These are phyloP conservation scores for Taphrorychus bicolor DNA, from an alignment of 2,888 invertebrate genomes.

Conservation along the genomic window DNA sequence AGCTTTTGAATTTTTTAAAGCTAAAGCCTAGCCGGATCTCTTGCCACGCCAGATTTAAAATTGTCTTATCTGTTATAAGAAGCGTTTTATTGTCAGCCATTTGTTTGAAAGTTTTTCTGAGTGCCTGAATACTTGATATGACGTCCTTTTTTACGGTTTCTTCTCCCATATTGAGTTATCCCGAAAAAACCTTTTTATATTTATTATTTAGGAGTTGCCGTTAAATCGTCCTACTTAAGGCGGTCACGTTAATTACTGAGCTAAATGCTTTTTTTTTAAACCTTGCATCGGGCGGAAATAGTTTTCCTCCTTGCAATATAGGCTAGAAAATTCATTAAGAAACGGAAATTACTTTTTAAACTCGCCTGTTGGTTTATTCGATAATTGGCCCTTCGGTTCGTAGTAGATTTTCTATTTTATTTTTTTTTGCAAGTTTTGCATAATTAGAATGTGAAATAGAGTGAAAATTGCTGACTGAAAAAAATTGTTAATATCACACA, in stretches of 20 bases:
- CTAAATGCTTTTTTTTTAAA: background rate
- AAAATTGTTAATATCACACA: too few relatives aligned
- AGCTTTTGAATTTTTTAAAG: slow-evolving; percentile 37
- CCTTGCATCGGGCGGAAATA: background rate
- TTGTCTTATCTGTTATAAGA: slow-evolving; percentile 35
- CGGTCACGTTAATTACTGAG: background rate
- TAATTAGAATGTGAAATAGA: too few relatives aligned
- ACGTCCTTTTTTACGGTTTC: background rate
- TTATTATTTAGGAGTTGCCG: background rate
- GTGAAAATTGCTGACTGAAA: too few relatives aligned
- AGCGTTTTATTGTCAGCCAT: slow-evolving; percentile 36
- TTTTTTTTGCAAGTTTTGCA: too few relatives aligned
- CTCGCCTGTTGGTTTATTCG: background rate
- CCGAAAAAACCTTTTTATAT: too few relatives aligned
- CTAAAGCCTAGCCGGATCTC: slow-evolving; percentile 21
- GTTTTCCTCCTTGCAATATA: background rate
- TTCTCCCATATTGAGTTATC: background rate
- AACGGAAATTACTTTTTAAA: background rate
- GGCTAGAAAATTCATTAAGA: background rate
- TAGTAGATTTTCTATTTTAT: too few relatives aligned
- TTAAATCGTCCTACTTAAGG: background rate
- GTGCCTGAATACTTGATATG: slow-evolving; percentile 1
- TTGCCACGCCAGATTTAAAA: slow-evolving; percentile 23
- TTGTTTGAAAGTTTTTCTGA: slow-evolving; percentile 11
- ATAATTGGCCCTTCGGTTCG: too few relatives aligned